A percentile compares a stretch with the other conserved stretches of the same genome.
phyloP scores from a whole-genome alignment of 2,888 invertebrate genomes.

The Drosophila nigricruria region DNA sequence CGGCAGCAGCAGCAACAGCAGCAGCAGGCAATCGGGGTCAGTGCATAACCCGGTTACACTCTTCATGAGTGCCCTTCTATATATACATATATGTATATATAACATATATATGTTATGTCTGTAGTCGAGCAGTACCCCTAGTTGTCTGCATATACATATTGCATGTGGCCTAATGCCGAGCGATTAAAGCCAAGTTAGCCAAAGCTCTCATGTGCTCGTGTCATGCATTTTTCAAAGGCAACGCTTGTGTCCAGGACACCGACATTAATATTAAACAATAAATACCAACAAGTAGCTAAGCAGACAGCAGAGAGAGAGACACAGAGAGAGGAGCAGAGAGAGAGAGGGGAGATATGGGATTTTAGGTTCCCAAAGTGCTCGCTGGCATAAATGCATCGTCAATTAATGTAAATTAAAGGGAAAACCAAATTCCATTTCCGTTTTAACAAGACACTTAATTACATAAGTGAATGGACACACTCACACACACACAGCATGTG shows the following conservation, averaged over 20 bases:
- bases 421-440: conserved; percentile 79
- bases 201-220: conserved; percentile 34
- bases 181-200: conserved; percentile 57
- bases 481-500: conserved; percentile 16
- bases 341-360: not conserved
- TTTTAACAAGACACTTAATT: conserved; percentile 77
- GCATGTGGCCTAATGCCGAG: conserved; percentile 59
- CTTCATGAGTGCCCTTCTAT: not conserved
- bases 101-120: not conserved
- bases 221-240: conserved; percentile 56
- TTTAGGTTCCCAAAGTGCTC: conserved; percentile 38
- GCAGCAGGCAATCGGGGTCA: conserved; percentile 38
- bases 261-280: conserved; percentile 60
- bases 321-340: not conserved
- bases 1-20: conserved; percentile 5
- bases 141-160: conserved; percentile 45
- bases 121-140: not conserved
- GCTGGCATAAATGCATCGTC: conserved; percentile 69
- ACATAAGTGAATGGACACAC: conserved; percentile 71
- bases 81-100: not conserved
- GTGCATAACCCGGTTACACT: conserved; percentile 54
- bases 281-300: conserved; percentile 48
- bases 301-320: not conserved
- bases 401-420: conserved; percentile 80
- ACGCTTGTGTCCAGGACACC: conserved; percentile 17